Evolutionary conservation across 92 coral and sea anemone species (phyloP).

Genomic region (Porites lobata): DNA sequence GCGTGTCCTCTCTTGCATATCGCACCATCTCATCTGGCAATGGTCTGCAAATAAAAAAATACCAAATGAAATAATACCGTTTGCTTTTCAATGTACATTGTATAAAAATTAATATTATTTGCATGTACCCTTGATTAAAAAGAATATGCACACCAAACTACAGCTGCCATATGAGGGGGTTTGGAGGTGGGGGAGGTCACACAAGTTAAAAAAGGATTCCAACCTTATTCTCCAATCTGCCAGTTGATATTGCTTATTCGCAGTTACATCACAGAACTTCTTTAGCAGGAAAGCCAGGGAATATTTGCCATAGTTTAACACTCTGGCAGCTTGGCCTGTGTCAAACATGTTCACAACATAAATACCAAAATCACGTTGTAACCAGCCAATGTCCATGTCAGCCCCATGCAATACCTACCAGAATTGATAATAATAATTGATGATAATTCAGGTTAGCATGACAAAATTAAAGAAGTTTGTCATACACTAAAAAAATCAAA

Average conservation of each 20-base stretch:
- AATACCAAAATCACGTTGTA: slow-evolving; percentile 96
- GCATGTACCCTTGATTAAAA: too few relatives aligned
- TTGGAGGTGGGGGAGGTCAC: background rate
- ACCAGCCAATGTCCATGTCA: slow-evolving; percentile 98
- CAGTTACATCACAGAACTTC: slow-evolving; percentile 93
- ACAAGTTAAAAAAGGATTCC: background rate
- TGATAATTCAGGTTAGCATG: background rate
- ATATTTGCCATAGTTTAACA: slow-evolving; percentile 78
- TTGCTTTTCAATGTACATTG: too few relatives aligned
- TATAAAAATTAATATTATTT: too few relatives aligned
- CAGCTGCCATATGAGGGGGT: background rate
- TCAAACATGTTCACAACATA: slow-evolving; percentile 99
- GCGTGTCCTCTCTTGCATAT: slow-evolving; percentile 98
- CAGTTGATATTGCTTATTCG: slow-evolving; percentile 97
- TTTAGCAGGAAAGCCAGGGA: slow-evolving; percentile 92
- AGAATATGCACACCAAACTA: background rate
- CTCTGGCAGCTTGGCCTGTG: slow-evolving; percentile 97
- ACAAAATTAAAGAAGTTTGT: background rate
- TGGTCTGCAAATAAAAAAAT: slow-evolving; percentile 64
- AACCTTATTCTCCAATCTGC: slow-evolving; percentile 98
- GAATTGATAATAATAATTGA: background rate
- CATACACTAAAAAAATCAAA: too few relatives aligned
- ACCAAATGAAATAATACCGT: too few relatives aligned
- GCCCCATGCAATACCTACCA: slow-evolving; percentile 94
- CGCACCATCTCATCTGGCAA: slow-evolving; percentile 91